These are phyloP conservation scores for Dinoponera quadriceps DNA, from an alignment of 1,140 invertebrate species.

Conservation along the genomic window DNA sequence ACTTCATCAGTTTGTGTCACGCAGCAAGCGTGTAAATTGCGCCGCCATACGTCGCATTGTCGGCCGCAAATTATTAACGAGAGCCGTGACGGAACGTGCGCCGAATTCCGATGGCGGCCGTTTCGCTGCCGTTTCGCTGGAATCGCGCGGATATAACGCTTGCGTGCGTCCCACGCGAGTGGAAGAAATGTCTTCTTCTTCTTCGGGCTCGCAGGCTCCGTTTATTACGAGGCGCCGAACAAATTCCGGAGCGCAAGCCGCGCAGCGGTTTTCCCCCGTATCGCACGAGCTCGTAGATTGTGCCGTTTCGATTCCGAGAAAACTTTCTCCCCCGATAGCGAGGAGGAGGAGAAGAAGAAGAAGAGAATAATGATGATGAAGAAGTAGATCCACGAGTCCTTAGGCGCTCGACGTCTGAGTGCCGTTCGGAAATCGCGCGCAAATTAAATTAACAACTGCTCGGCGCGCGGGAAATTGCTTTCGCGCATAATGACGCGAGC, in stretches of 20 bases:
- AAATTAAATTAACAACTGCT: conserved; percentile 39
- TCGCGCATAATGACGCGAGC: conserved; percentile 1
- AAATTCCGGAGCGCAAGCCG: neutral
- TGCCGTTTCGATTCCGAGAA: neutral
- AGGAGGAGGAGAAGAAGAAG: too few relatives aligned
- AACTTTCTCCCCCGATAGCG: neutral
- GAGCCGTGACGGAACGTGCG: neutral
- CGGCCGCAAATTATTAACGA: conserved; percentile 30
- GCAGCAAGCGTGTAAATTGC: conserved; percentile 11
- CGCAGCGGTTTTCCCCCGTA: neutral
- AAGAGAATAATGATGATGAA: too few relatives aligned
- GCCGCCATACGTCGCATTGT: neutral
- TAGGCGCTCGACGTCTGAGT: too few relatives aligned
- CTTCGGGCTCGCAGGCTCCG: neutral
- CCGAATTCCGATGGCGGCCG: neutral
- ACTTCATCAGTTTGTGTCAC: conserved; percentile 28
- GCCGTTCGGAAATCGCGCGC: neutral
- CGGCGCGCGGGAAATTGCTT: conserved; percentile 21
- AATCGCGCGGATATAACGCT: neutral
- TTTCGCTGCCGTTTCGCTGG: too few relatives aligned
- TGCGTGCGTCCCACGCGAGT: neutral
- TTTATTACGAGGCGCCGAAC: neutral
- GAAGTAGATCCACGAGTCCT: too few relatives aligned
- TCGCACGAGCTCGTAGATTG: neutral
- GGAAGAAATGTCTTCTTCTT: conserved; percentile 8